A percentile compares a stretch with the other conserved stretches of the same genome.
phyloP scores from a whole-genome alignment of 2,797 vertebrate species.

The Rhinichthys osculus region DNA sequence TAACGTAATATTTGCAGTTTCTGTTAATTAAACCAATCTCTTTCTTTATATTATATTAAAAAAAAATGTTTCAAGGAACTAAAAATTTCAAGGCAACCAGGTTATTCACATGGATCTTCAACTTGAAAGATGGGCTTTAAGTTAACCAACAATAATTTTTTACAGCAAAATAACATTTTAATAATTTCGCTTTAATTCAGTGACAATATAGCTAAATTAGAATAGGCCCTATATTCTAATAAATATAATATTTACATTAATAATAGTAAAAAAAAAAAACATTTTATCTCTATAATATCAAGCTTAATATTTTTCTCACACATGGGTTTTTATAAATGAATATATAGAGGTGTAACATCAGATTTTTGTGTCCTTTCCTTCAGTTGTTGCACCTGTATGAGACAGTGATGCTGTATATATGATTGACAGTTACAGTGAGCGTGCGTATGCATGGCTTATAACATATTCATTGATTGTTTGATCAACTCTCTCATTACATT shows the following conservation, averaged over 20 bases:
- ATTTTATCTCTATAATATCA: not conserved
- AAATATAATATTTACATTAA: not conserved
- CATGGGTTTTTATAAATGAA: not conserved
- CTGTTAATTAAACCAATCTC: too few relatives aligned
- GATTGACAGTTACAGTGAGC: not conserved
- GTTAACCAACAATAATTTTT: too few relatives aligned
- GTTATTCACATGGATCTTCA: too few relatives aligned
- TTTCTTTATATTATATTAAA: too few relatives aligned
- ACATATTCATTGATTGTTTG: constrained; percentile 79
- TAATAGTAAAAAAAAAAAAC: too few relatives aligned
- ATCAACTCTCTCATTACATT: constrained; percentile 68
- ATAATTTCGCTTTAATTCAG: not conserved
- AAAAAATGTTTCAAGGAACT: too few relatives aligned
- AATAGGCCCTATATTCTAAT: not conserved
- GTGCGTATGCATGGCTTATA: constrained; percentile 42
- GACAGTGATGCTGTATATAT: not conserved
- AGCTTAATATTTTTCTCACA: not conserved
- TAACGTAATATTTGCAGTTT: too few relatives aligned
- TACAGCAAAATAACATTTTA: too few relatives aligned
- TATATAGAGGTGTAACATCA: not conserved
- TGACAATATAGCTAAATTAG: not conserved
- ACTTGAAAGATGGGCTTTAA: too few relatives aligned
- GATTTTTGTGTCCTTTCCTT: too few relatives aligned
- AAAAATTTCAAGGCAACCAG: too few relatives aligned
- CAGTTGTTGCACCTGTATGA: not conserved